phyloP scores from a whole-genome alignment of 2,888 invertebrate species.

The Allacma fusca region DNA sequence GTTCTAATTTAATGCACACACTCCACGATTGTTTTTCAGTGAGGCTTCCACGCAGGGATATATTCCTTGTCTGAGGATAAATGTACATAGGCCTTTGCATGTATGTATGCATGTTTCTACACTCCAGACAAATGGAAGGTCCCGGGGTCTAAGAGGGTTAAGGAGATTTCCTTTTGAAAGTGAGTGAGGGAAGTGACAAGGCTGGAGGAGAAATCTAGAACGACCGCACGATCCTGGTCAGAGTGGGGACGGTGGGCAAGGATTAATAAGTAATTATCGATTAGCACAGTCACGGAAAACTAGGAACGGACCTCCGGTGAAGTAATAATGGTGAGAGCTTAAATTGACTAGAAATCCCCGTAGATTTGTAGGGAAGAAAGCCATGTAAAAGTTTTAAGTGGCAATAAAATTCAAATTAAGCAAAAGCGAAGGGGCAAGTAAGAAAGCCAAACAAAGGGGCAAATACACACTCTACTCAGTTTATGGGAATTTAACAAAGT shows the following conservation, averaged over 20 bases:
- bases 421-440: background rate
- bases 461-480: slow-evolving; percentile 21
- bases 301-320: slow-evolving; percentile 11
- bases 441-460: slow-evolving; percentile 3
- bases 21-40: no score
- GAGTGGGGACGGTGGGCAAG: background rate
- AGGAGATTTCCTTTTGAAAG: no score
- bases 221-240: background rate
- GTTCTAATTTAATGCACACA: no score
- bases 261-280: slow-evolving; percentile 11
- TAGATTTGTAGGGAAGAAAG: slow-evolving; percentile 29
- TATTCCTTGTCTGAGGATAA: no score
- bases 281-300: background rate
- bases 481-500: slow-evolving; percentile 35
- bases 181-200: background rate
- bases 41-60: no score
- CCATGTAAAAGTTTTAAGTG: slow-evolving; percentile 28
- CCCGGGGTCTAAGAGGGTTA: no score
- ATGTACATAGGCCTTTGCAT: no score
- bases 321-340: slow-evolving; percentile 6
- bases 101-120: no score
- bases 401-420: slow-evolving; percentile 36
- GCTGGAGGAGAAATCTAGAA: background rate
- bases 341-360: slow-evolving; percentile 10
- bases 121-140: no score